Evolutionary conservation across 2,888 invertebrate genomes (phyloP), one percentile per base, ranked within the genome.

Genomic region (Candidula unifasciata): DNA sequence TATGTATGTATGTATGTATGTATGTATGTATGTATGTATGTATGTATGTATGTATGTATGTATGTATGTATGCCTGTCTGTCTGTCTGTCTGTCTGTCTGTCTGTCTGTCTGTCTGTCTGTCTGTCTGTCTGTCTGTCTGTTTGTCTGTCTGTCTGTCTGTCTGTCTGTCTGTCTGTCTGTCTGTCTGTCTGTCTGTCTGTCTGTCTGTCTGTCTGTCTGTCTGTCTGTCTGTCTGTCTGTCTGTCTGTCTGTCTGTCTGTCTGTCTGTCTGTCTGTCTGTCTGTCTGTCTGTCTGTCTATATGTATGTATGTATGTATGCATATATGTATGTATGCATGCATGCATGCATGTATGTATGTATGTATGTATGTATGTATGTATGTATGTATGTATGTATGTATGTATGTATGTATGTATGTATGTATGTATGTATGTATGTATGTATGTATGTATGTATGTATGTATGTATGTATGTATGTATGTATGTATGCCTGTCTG

Each of bases 161-260:
- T 71, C 71, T 71, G 21, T 71, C 71, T 71, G 21, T 71, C 71
- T 71, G 21, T 71, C 71, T 71, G 21, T 71, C 71, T 71, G 21
- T 71, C 71, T 71, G 21, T 71, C 71, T 71, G 21, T 60, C 60
- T 60, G n/a, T 60, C 60, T 71, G 35, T 33, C 30, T 33, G 71
- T 16, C 30, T 10, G 71, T 33, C 10, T 71, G 35, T 33, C 5
- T 33, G 27, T 33, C 1, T 30, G 10, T 33, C 2, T 33, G 71
- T 66, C 24, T 52, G 44, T 52, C 3, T 74, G 52, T 37, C 8
- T 27, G 24, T 27, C 6, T 74, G 10, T 54, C 8, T 37, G 52
- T 52, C 8, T 52, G 18, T 52, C 3, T n/a, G 16, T 74, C 1
- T 52, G 24, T n/a, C 1, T 44, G 13, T 71, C 16, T 24, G n/a